Evolutionary conservation across 1,140 invertebrate species (phyloP), one percentile per base, ranked within the genome.

Genomic region (Gryon sp.): DNA sequence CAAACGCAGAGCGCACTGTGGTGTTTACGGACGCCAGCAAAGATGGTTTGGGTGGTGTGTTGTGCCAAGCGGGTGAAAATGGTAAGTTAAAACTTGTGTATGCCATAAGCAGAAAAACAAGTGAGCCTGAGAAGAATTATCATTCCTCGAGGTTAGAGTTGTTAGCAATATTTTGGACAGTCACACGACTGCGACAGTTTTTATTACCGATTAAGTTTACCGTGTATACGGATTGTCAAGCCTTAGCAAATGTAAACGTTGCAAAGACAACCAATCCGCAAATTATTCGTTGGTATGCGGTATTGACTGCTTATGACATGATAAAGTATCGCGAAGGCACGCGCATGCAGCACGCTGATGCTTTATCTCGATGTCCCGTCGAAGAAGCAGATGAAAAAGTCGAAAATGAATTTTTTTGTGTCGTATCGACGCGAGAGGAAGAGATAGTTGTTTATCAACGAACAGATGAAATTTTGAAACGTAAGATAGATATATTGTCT

Each of bases 291-390:
- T 50, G 45, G 60, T 24, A 38, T 4, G 16, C 15, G 4, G 0
- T n/a, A 3, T 24, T 65, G 5, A 2, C 15, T 1, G 60, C 50
- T 0, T 65, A 24, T 34, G 12, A 65, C 28, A 50, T 48, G 6
- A 52, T 52, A 0, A 15, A 28, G 14, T 45, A 52, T 11, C 18
- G 45, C 8, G 11, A 14, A 5, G 60, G 34, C 8, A 22, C 57
- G 60, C n/a, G 45, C 20, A 83, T 84, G 79, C 41, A 75, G 22
- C 82, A 86, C 40, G 83, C 80, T 0, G 85, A 88, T 75, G 82
- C 81, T 0, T 45, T 86, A 8, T 84, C 81, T 16, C 40, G 80
- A 1, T 70, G 82, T 45, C 82, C 80, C 2, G 16, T 36, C 1
- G 22, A 14, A 4, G 28, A 32, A 2, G 4, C 28, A 32, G n/a